Percentiles rank a stretch among this genome's conserved stretches.
Conservation (phyloP, 2,113 vertebrate genomes). For the Boulengeromyrus knoepffleri region DNA sequence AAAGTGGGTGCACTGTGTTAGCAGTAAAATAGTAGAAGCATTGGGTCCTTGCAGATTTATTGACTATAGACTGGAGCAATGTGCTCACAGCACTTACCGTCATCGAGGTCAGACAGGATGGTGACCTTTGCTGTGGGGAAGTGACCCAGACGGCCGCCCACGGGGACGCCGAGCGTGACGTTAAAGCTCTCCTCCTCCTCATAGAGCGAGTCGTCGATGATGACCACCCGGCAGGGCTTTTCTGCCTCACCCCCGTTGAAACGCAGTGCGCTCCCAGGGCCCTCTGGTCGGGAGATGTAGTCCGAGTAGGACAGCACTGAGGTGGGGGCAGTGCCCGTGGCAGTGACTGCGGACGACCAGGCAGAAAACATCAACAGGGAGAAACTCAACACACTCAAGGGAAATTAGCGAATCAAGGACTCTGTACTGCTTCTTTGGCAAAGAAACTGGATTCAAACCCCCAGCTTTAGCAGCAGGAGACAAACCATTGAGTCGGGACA, state of each 20-base stretch:
- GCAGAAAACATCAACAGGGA: background rate
- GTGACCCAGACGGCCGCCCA: constrained; percentile 75
- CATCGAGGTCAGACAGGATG: constrained; percentile 75
- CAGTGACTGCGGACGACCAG: constrained; percentile 61
- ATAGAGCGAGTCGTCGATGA: constrained; percentile 87
- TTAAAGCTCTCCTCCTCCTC: constrained; percentile 81
- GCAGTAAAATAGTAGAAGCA: background rate
- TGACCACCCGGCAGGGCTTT: constrained; percentile 70
- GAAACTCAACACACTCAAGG: background rate
- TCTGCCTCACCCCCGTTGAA: constrained; percentile 76
- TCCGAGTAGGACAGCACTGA: constrained; percentile 87
- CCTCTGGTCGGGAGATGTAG: constrained; percentile 85
- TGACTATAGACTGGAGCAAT: background rate
- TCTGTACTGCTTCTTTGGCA: background rate
- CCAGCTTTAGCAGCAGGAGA: background rate
- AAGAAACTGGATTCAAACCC: background rate
- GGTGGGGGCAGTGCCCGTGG: constrained; percentile 74
- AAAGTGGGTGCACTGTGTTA: background rate
- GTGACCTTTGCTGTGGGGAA: constrained; percentile 61
- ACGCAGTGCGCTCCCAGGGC: constrained; percentile 72
- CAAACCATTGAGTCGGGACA: background rate
- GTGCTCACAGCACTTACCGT: constrained; percentile 63
- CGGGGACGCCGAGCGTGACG: constrained; percentile 74
- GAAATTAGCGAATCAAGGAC: background rate
- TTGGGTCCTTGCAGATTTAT: background rate